Evolutionary conservation across 2,797 vertebrate genomes (phyloP), one percentile per base, ranked within the genome.

Genomic region (Tarsius wallacei): DNA sequence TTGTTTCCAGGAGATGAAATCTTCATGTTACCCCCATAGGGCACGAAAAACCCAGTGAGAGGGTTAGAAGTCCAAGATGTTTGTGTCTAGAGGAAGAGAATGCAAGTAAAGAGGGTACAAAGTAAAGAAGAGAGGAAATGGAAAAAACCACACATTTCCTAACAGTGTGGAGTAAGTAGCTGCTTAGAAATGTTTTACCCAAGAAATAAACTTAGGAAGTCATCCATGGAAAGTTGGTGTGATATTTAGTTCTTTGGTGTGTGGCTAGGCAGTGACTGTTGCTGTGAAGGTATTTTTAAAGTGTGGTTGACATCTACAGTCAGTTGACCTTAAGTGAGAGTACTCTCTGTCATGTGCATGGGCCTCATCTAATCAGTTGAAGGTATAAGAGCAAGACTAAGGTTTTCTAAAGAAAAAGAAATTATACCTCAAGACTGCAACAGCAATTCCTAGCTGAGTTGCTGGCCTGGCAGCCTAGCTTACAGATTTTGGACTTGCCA

Each of bases 1-100:
- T 59, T 68, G 49, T 90, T 85, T 55, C 59, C 77, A 87, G 57
- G 42, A 80, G 59, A 71, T 28, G 59, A 89, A 59, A 77, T 22
- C 36, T 36, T 33, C 51, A 78, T 0, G 0, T 85, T 13, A 61
- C 61, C 22, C 31, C 76, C 13, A 31, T 15, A 28, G 36, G n/a
- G 17, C 28, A 3, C 0, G 0, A 70, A 19, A 87, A 76, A 49
- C 17, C 2, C 1, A 2, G 7, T 2, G 28, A 53, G 17, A 22
- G 33, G 2, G 3, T 57, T 63, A 9, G 15, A 57, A 94, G 21
- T 7, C 73, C 24, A 57, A 80, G 31, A 55, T 51, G 51, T 66
- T 49, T 24, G 61, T 1, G 0, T 28, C 28, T 51, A 42, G 53
- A 93, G 21, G 42, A 57, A 31, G 11, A 49, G 3, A 0, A 1